Evolutionary conservation across 2,797 vertebrate species (phyloP), one percentile per base, ranked within the genome.

Genomic region (Gobio occitaniae): DNA sequence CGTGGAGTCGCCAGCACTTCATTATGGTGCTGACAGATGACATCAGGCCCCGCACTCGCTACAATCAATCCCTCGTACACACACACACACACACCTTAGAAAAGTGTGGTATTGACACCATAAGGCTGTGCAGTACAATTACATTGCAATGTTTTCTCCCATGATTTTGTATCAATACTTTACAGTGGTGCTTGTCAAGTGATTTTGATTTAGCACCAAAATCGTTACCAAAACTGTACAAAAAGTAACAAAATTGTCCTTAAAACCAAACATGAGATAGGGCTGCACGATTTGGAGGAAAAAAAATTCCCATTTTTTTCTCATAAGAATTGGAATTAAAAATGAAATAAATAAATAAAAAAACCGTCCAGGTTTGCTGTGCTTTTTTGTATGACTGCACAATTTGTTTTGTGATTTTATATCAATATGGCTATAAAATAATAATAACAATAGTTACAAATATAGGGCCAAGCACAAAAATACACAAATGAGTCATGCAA

Each of bases 11-110:
- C 54, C 66, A 59, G 54, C 82, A 90, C 79, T 89, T 89, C 85
- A 91, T 89, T 88, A 88, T 6, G 41, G 78, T 36, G 85, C 61
- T 88, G 87, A 90, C 87, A 89, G 89, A 80, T 86, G 78, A 87
- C 85, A 90, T 89, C 88, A 89, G 69, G 70, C 61, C 72, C 54
- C 29, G 72, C 83, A 86, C 76, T 48, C 70, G 17, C 54, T 56
- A 47, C 76, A 71, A 89, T 86, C 82, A 89, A 86, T 86, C 61
- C 79, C 54, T 32, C 41, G n/a, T 75, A 82, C 44, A 47, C 70
- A 29, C 32, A 25, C 25, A 25, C 25, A 25, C 25, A 32, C 11
- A 25, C 76, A 54, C 29, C n/a, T n/a, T n/a, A n/a, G 52, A 59
- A 19, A 77, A 77, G 32, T 56, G 12, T 41, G 52, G 52, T 41